Evolutionary conservation across 2,797 vertebrate species (phyloP), one percentile per base, ranked within the genome.

Genomic region (Anabas testudineus): DNA sequence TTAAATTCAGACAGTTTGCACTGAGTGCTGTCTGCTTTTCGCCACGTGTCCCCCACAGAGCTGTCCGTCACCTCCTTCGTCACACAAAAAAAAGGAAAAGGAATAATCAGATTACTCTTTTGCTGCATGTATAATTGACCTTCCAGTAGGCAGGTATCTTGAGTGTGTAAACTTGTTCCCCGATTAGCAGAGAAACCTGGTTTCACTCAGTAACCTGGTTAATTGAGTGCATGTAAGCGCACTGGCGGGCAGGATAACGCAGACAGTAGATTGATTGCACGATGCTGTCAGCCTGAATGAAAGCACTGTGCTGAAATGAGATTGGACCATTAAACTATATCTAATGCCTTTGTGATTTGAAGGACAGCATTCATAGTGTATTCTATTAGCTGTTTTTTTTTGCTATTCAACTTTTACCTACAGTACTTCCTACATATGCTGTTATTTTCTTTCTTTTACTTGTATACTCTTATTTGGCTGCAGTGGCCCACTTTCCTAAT

Each of bases 191-290:
- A n/a, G n/a, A n/a, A n/a, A n/a, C n/a, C n/a, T n/a, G n/a, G n/a
- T n/a, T n/a, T n/a, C n/a, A n/a, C n/a, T n/a, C n/a, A n/a, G n/a
- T n/a, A n/a, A n/a, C n/a, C n/a, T n/a, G n/a, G n/a, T n/a, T n/a
- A n/a, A n/a, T n/a, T n/a, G n/a, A n/a, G n/a, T n/a, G n/a, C n/a
- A n/a, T n/a, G n/a, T n/a, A n/a, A n/a, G n/a, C n/a, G n/a, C n/a
- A n/a, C n/a, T n/a, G n/a, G n/a, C n/a, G n/a, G n/a, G 57, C 81
- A 71, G 73, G 51, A 70, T 53, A 60, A 55, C 79, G 68, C 82
- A 76, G 67, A 74, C 52, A 45, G 55, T 39, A 62, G 79, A 78
- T 83, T 57, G 76, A 87, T 80, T 21, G 13, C 37, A 76, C 60
- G 53, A 72, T 5, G 16, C 71, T 47, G 47, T 76, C 67, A 60